Conservation (phyloP, 2,888 invertebrate species). For the Odiellus spinosus region DNA sequence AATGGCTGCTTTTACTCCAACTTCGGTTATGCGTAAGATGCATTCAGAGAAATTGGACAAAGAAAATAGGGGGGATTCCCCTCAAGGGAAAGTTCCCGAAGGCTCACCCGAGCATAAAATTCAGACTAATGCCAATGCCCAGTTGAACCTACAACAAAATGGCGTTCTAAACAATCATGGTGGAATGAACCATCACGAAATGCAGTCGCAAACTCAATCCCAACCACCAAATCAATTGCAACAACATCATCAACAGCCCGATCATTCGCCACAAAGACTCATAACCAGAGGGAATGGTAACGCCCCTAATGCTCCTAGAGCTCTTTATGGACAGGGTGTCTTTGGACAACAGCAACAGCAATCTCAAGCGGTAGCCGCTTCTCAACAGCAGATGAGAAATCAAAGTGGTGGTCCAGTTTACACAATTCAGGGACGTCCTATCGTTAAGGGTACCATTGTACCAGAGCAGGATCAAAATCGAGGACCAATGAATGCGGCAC, state of each 20-base stretch:
- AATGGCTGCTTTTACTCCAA: slow-evolving; percentile 57
- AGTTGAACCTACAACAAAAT: no score
- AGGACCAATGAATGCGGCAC: no score
- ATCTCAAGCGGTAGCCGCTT: slow-evolving; percentile 7
- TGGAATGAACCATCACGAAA: no score
- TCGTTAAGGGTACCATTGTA: slow-evolving; percentile 12
- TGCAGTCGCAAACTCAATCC: no score
- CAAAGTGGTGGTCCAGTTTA: not conserved
- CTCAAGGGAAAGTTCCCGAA: not conserved
- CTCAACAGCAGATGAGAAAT: not conserved
- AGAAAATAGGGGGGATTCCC: slow-evolving; percentile 6
- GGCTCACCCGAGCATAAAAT: not conserved
- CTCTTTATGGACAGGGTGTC: slow-evolving; percentile 10
- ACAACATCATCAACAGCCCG: no score
- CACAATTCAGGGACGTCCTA: slow-evolving; percentile 13
- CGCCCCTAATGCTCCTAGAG: slow-evolving; percentile 6
- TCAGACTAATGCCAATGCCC: no score
- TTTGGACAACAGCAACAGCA: slow-evolving; percentile 4
- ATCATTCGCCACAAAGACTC: no score
- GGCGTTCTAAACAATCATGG: no score
- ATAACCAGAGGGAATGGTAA: not conserved
- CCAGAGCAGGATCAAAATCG: slow-evolving; percentile 1
- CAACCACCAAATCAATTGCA: no score
- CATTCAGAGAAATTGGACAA: slow-evolving; percentile 63
- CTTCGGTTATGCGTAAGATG: slow-evolving; percentile 85